Evolutionary conservation across 2,888 invertebrate species (phyloP).

Genomic region (Plagodis pulveraria): DNA sequence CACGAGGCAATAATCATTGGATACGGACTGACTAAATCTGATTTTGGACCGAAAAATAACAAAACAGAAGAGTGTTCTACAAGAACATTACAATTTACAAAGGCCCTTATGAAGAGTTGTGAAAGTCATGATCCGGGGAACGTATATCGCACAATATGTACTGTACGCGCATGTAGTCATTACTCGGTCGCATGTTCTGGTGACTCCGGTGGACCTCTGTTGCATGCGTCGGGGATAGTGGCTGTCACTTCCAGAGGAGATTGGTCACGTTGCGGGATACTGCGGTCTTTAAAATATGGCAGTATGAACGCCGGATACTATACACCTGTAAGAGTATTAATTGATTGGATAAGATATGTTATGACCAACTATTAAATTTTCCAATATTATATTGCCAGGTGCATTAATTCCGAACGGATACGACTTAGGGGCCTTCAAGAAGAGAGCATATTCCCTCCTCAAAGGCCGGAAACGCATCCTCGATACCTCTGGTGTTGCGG

Average conservation of each 20-base stretch:
- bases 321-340: neutral
- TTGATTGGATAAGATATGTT: neutral
- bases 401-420: too few species aligned
- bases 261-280: neutral
- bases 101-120: neutral
- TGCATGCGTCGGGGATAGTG: neutral
- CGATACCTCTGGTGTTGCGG: too few species aligned
- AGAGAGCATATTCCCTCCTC: too few species aligned
- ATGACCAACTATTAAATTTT: too few species aligned
- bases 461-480: too few species aligned
- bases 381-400: too few species aligned
- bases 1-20: neutral
- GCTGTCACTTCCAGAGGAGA: neutral
- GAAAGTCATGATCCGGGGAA: neutral
- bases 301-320: neutral
- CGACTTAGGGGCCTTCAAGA: too few species aligned
- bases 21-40: neutral
- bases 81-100: neutral
- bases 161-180: neutral
- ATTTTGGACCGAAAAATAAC: neutral
- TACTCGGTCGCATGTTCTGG: neutral
- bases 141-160: neutral
- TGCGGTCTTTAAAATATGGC: neutral
- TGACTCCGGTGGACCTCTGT: neutral
- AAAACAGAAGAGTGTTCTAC: neutral